Conservation (phyloP, 1,140 invertebrate genomes). For the Trinorchestia longiramus region DNA sequence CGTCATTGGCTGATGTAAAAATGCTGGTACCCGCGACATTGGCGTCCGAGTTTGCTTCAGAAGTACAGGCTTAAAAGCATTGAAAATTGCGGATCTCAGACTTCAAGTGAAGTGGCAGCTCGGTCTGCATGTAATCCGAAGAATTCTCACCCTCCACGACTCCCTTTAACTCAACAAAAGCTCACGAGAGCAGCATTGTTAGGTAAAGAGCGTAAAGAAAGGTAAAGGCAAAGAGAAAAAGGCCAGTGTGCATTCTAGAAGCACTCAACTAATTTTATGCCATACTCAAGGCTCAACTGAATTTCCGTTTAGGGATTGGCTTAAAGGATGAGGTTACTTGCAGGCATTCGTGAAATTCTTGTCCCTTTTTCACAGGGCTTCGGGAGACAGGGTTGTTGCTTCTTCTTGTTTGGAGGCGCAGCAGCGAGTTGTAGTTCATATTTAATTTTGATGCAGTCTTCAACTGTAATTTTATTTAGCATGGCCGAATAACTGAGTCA, state of each 20-base stretch:
- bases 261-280: conserved; percentile 49
- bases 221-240: neutral
- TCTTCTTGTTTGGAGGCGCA: neutral
- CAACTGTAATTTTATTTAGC: too few species aligned
- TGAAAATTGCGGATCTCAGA: neutral
- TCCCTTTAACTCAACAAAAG: conserved; percentile 44
- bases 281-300: conserved; percentile 21
- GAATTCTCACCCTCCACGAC: conserved; percentile 40
- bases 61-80: conserved; percentile 1
- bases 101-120: neutral
- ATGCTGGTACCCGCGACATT: neutral
- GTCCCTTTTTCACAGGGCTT: neutral
- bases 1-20: neutral
- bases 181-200: conserved; percentile 26
- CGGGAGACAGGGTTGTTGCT: neutral
- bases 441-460: too few species aligned
- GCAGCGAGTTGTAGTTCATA: neutral
- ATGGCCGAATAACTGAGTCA: too few species aligned
- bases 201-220: conserved; percentile 34
- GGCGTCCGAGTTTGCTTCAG: neutral
- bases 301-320: conserved; percentile 33
- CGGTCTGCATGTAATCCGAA: conserved; percentile 50
- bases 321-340: conserved; percentile 23
- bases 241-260: conserved; percentile 35
- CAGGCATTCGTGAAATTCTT: conserved; percentile 30